Base-by-base conservation (phyloP, 1,140 invertebrate genomes). In the Dendrolimus punctatus region DNA sequence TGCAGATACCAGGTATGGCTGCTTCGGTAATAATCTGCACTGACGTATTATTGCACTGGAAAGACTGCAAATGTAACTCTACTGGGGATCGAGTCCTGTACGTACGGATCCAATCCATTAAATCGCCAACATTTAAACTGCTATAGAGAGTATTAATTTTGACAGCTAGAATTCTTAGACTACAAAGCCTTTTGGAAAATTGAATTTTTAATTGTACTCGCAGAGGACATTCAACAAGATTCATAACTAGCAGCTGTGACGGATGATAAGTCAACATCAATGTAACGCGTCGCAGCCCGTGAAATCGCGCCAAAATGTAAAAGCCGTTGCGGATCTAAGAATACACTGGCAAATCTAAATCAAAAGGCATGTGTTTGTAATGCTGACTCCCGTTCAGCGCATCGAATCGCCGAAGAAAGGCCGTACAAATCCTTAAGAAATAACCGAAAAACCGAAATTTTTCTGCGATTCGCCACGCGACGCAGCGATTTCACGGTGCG, bases 381-480 rank as follows among this genome's bases (percentile, higher is more conserved):
- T 77, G 51, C 80, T 82, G 76, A 84, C 79, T 83, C 71, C 80
- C 82, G 82, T 85, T 71, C 68, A 76, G 73, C 80, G 76, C 51
- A 56, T 56, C 82, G 62, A 85, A 85, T 85, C 69, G 55, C 55
- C 75, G 80, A 84, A 86, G 83, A 86, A 86, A 86, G 80, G 68
- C 83, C 79, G 77, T 83, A 79, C 75, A 86, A 86, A 86, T 86
- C 75, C 72, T 67, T 77, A 84, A 86, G 82, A 85, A 85, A 86
- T 81, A 86, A 86, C 79, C 82, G 82, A 86, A 81, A 85, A 84
- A 85, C 82, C 82, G 79, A 81, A 80, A 85, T 85, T 85, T 84
- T 84, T 82, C 80, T 80, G 82, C 80, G 66, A 85, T 85, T 85
- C 79, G 82, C 61, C 64, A 73, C 82, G 70, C 62, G 63, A 58